These are phyloP conservation scores for Galeopterus variegatus DNA, from an alignment of 2,113 vertebrate genomes.

Conservation along the genomic window DNA sequence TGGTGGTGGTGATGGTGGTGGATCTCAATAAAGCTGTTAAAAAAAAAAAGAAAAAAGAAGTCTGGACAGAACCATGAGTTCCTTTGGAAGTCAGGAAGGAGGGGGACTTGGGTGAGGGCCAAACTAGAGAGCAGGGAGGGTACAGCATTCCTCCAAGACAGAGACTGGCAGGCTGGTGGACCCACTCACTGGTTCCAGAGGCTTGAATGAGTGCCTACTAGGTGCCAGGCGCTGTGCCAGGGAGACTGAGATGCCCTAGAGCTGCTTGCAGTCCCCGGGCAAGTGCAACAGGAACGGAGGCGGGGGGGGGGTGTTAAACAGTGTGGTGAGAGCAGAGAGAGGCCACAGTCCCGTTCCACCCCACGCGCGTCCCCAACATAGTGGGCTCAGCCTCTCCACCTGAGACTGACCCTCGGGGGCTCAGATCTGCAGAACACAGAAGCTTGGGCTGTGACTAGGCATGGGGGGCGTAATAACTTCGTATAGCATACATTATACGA, in stretches of 20 bases:
- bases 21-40: constrained; percentile 51
- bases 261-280: neutral
- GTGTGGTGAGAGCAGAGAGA: neutral
- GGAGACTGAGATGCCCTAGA: neutral
- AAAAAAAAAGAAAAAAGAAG: neutral
- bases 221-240: neutral
- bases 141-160: neutral
- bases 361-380: neutral
- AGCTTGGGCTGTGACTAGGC: neutral
- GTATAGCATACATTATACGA: too few relatives aligned
- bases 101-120: neutral
- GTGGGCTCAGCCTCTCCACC: neutral
- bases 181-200: neutral
- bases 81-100: neutral
- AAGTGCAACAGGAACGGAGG: neutral
- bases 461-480: too few relatives aligned
- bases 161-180: neutral
- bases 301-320: neutral
- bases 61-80: neutral
- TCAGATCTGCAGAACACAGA: neutral
- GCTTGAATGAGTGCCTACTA: neutral
- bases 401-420: neutral
- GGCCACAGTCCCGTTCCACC: neutral
- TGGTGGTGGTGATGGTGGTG: too few relatives aligned
- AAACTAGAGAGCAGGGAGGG: neutral